These are phyloP conservation scores for Agriotes lineatus DNA, from an alignment of 2,888 invertebrate genomes.

Conservation along the genomic window DNA sequence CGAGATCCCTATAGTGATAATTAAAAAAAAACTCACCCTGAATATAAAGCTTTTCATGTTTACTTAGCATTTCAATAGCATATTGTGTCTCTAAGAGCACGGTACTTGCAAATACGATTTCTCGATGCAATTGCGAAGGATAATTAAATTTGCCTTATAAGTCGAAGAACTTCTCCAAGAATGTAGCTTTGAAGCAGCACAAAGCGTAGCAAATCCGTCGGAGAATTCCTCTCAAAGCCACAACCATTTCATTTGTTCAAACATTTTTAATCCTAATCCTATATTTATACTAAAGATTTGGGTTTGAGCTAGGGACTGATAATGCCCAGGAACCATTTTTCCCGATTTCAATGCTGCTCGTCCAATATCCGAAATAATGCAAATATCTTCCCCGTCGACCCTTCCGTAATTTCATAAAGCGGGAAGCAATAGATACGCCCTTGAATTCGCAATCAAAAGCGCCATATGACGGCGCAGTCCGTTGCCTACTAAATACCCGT, in stretches of 20 bases:
- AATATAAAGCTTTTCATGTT: too few relatives aligned
- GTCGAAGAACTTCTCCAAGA: background rate
- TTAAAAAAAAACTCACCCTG: too few relatives aligned
- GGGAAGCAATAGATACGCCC: constrained; percentile 1
- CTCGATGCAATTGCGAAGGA: too few relatives aligned
- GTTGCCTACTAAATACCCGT: constrained; percentile 1
- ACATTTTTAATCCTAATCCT: background rate
- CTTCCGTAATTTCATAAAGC: background rate
- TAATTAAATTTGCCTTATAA: too few relatives aligned
- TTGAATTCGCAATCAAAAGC: background rate
- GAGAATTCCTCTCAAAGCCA: background rate
- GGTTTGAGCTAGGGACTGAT: background rate
- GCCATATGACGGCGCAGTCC: background rate
- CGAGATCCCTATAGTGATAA: too few relatives aligned
- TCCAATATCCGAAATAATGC: constrained; percentile 2
- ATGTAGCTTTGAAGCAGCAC: background rate
- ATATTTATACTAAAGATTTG: background rate
- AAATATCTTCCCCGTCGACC: constrained; percentile 3
- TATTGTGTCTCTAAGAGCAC: too few relatives aligned
- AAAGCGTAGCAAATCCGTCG: background rate
- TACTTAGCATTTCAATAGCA: too few relatives aligned
- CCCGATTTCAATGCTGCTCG: background rate
- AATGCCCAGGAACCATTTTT: background rate
- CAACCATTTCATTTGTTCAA: constrained; percentile 7
- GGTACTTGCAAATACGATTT: too few relatives aligned